Base-by-base conservation (phyloP, 1,140 invertebrate genomes). In the Temnothorax curvispinosus region DNA sequence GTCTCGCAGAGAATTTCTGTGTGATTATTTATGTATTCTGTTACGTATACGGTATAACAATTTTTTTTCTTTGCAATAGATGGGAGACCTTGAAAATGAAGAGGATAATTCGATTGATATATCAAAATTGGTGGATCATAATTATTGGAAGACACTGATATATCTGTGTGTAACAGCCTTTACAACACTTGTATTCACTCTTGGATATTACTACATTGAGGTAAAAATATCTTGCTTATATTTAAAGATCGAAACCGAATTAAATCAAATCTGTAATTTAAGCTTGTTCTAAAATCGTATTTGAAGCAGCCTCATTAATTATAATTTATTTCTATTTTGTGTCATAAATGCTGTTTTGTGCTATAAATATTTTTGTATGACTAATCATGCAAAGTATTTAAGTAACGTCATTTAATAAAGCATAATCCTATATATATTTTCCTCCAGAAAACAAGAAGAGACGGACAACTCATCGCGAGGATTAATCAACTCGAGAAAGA, bases 161-260 rank as follows among this genome's bases (percentile, higher is more conserved):
- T 95, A 94, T 81, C 76, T 95, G 62, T 90, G 93, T 71, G 96
- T 97, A 74, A 97, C 97, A 65, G 97, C 97, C n/a, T 93, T 96
- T 56, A 96, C 97, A 5, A 96, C 97, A 9, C 93, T 98, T 18
- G 93, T 97, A 78, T 98, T 98, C 91, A 96, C 97, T n/a, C 96
- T 98, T 75, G 97, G 97, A 35, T 97, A 97, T 94, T 97, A 97
- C 94, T 97, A 97, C 88, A 96, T 97, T 88, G 97, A 97, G 93
- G 95, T 94, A 77, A 72, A 3, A 21, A 65, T 47, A 60, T 47
- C 6, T 44, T 11, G 0, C 11, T 52, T 85, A n/a, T 74, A 74
- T 56, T 11, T 75, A 18, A 54, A 21, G 11, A 8, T 81, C 6
- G 1, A 13, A 41, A 35, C 47, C 6, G 3, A 35, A 78, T 15